Evolutionary conservation across 2,888 invertebrate genomes (phyloP), one percentile per base, ranked within the genome.

Genomic region (Ommatoiulus sabulosus): DNA sequence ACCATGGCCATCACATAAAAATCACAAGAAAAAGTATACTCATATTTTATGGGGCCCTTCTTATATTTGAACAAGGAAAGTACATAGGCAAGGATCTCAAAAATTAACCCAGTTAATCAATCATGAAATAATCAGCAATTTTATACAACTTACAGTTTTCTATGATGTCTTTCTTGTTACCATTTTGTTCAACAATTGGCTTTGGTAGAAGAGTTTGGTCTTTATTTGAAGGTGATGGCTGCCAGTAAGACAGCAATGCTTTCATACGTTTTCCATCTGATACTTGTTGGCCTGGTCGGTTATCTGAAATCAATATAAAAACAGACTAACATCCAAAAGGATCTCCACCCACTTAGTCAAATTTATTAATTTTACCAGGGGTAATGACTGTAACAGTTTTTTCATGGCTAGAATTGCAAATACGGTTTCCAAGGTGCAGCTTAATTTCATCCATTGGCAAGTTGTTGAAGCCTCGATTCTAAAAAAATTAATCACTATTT

Each of bases 131-230:
- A n/a, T n/a, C n/a, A n/a, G n/a, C n/a, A n/a, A n/a, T n/a, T n/a
- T n/a, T n/a, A n/a, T n/a, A n/a, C n/a, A n/a, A n/a, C 87, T 85
- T 44, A 86, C 86, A 86, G 44, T 86, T 86, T 86, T 86, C 46
- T 20, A 20, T 20, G 17, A 10, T 20, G 20, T 24, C 44, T 20
- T 86, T 86, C 15, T 48, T 44, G 15, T 44, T 86, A 10, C 44
- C 86, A 48, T 86, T 44, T 86, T 20, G 46, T 15, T 86, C 86
- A 48, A 44, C 86, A 48, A 48, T 15, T 44, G 46, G 20, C 12
- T 44, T 86, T 10, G 24, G 12, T 12, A 44, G 20, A 44, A 44
- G 1, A 17, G 15, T 86, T 10, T 48, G 17, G 43, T 86, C 48
- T 86, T n/a, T 44, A 86, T 86, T 43, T 44, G 86, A 7, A 44